phyloP scores from a whole-genome alignment of 2,888 invertebrate genomes.

The Eucriotettix oculatus region DNA sequence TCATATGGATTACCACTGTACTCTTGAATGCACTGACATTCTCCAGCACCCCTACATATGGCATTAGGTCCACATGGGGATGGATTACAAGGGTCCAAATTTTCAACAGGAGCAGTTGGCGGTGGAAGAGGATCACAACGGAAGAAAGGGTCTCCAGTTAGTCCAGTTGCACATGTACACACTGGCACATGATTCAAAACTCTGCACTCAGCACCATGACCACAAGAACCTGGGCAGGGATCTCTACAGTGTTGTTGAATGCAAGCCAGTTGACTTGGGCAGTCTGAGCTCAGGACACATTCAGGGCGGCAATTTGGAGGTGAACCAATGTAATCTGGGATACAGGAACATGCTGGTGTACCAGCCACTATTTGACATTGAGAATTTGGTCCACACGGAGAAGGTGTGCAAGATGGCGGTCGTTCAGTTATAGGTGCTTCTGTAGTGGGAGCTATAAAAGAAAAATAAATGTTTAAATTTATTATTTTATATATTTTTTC shows the following conservation, averaged over 20 bases:
- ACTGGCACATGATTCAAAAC: slow-evolving; percentile 68
- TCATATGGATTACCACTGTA: slow-evolving; percentile 53
- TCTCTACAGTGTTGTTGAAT: slow-evolving; percentile 64
- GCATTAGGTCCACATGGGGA: slow-evolving; percentile 52
- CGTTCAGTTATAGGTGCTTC: slow-evolving; percentile 34
- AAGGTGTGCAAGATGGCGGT: slow-evolving; percentile 61
- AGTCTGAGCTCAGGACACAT: slow-evolving; percentile 64
- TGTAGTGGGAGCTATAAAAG: slow-evolving; percentile 16
- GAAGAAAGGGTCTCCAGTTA: slow-evolving; percentile 66
- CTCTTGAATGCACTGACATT: slow-evolving; percentile 39
- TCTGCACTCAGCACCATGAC: slow-evolving; percentile 59
- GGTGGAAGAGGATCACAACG: slow-evolving; percentile 44
- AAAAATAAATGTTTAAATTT: too few species aligned
- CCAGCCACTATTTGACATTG: slow-evolving; percentile 57
- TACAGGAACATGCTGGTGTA: slow-evolving; percentile 62
- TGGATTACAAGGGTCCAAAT: slow-evolving; percentile 26
- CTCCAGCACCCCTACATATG: slow-evolving; percentile 17
- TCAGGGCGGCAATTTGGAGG: slow-evolving; percentile 67
- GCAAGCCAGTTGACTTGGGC: slow-evolving; percentile 57
- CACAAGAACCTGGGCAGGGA: slow-evolving; percentile 71
- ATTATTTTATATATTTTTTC: too few species aligned
- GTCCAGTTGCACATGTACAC: slow-evolving; percentile 57
- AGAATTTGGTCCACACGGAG: slow-evolving; percentile 72
- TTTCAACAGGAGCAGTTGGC: slow-evolving; percentile 14
- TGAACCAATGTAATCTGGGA: slow-evolving; percentile 58